phyloP scores from a whole-genome alignment of 2,797 vertebrate genomes.

The Artibeus lituratus region DNA sequence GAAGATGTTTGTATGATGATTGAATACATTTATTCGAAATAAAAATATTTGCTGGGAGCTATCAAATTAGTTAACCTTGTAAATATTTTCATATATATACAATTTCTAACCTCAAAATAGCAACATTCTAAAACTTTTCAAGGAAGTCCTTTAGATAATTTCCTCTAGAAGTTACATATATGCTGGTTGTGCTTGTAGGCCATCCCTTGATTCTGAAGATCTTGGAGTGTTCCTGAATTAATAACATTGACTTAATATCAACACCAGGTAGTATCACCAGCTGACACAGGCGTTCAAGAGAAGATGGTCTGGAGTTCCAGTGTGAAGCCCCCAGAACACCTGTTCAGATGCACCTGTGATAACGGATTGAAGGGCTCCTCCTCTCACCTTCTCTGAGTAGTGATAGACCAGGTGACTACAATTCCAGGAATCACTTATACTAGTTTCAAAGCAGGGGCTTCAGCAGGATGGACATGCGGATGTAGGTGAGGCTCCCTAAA shows the following conservation, averaged over 20 bases:
- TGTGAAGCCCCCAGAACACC: not conserved
- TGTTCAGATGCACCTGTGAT: not conserved
- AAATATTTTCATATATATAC: not conserved
- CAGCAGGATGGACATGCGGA: not conserved
- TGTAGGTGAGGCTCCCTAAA: not conserved
- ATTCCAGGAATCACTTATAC: not conserved
- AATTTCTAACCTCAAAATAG: not conserved
- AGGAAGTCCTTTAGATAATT: not conserved
- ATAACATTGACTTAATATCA: not conserved
- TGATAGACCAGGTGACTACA: not conserved
- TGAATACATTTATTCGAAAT: constrained; percentile 8
- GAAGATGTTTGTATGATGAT: not conserved
- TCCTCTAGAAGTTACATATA: rapidly evolving
- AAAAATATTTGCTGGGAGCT: not conserved
- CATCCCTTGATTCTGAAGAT: not conserved
- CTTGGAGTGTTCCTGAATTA: not conserved
- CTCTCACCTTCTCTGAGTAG: not conserved
- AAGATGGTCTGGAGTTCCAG: not conserved
- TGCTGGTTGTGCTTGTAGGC: not conserved
- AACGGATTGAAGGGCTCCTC: not conserved
- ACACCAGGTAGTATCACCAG: not conserved
- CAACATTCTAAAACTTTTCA: not conserved
- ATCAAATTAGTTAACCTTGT: not conserved
- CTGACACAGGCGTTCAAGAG: not conserved
- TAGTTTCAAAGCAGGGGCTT: not conserved